Evolutionary conservation across 1,140 invertebrate genomes (phyloP).

Genomic region (Macrocentrus cingulum): DNA sequence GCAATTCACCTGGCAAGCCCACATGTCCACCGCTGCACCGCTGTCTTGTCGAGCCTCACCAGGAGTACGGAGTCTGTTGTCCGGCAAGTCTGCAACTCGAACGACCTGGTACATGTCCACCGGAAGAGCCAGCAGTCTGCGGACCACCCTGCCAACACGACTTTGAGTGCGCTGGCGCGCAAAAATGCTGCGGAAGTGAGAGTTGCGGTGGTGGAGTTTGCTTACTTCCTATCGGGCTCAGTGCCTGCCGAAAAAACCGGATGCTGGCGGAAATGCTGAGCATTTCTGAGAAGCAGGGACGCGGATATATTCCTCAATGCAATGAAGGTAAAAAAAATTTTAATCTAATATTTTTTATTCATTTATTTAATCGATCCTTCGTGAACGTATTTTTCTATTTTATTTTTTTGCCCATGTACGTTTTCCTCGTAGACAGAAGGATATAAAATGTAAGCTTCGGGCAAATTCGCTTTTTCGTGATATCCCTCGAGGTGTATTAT

Average conservation of each 20-base stretch:
- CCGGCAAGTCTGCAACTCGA: slow-evolving; percentile 73
- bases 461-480: no score
- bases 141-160: slow-evolving; percentile 72
- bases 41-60: slow-evolving; percentile 74
- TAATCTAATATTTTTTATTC: no score
- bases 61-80: slow-evolving; percentile 86
- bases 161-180: slow-evolving; percentile 74
- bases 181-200: slow-evolving; percentile 77
- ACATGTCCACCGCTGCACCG: slow-evolving; percentile 78
- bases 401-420: no score
- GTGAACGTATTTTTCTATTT: no score
- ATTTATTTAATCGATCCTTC: no score
- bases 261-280: slow-evolving; percentile 75
- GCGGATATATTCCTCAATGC: slow-evolving; percentile 83
- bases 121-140: slow-evolving; percentile 59
- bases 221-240: slow-evolving; percentile 39
- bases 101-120: slow-evolving; percentile 75
- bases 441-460: no score
- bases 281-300: slow-evolving; percentile 74
- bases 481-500: no score
- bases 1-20: slow-evolving; percentile 77
- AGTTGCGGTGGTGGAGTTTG: slow-evolving; percentile 47
- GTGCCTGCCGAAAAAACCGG: slow-evolving; percentile 73
- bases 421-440: no score
- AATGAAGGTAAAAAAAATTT: slow-evolving; percentile 49